Evolutionary conservation across 1,140 invertebrate genomes (phyloP), one percentile per base, ranked within the genome.

Genomic region (Drosophila watanabei): DNA sequence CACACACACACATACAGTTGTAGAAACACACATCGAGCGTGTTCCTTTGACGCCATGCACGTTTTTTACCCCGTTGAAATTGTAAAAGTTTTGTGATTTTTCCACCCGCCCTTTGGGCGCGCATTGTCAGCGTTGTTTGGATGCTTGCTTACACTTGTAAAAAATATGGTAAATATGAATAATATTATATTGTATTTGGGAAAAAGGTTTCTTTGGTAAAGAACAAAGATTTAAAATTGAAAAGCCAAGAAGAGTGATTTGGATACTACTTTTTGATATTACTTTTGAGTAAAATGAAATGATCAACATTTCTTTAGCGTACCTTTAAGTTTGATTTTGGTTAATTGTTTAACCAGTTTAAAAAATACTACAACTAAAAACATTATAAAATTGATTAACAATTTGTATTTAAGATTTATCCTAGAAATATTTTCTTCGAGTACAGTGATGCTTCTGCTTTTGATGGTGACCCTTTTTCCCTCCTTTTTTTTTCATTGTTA

Each of bases 11-110:
- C 16, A 32, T 7, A 32, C n/a, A 54, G 32, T 35, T 54, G 32
- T 52, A 24, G 28, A 62, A 45, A 39, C 45, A 71, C 43, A 51
- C 66, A 76, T 78, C 68, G 70, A 46, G 68, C 71, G 71, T 77
- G 76, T 71, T 82, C 64, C 84, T 87, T 87, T 87, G 84, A 87
- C 64, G 80, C 84, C 76, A 75, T 83, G 84, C 72, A 77, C 80
- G 84, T 87, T 86, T 88, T 82, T 88, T 87, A 75, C 78, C 70
- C 75, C 82, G 71, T 68, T 83, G 72, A 88, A 88, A 88, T 88
- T 88, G 84, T 83, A 88, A 88, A 88, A 88, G 72, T 88, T 88
- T 83, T 80, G 72, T 69, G 60, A 72, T 72, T 69, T 79, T 66
- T 71, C 57, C 63, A 58, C 51, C 51, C 66, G 76, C 78, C 79